A percentile compares a stretch with the other conserved stretches of the same genome.
Evolutionary conservation across 1,140 invertebrate genomes (phyloP).

Genomic region (Drosophila equinoxialis): DNA sequence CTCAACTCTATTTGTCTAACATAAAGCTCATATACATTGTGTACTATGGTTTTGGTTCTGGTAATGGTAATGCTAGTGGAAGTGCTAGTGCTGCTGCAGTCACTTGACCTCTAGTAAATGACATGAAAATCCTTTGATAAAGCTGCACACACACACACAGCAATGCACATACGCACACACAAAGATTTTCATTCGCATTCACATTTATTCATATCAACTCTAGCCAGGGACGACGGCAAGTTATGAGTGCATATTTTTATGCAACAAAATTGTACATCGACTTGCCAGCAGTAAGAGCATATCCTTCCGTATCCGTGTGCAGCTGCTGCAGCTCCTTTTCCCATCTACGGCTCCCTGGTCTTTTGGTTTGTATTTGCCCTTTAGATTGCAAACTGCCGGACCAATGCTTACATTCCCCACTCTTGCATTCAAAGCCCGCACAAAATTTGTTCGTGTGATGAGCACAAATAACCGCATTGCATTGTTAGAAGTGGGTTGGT

Average conservation of each 20-base stretch:
- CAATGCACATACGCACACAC: too few relatives aligned
- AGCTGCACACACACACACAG: constrained; percentile 29
- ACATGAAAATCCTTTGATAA: constrained; percentile 70
- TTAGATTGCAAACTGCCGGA: constrained; percentile 20
- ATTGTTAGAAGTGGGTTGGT: not conserved
- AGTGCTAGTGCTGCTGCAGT: constrained; percentile 17
- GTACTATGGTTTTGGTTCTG: constrained; percentile 11
- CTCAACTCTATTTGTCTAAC: constrained; percentile 9
- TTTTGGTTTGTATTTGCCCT: constrained; percentile 17
- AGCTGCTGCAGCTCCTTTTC: constrained; percentile 3
- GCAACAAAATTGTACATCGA: constrained; percentile 52
- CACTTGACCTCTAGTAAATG: constrained; percentile 68
- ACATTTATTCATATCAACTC: constrained; percentile 66
- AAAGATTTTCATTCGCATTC: not conserved
- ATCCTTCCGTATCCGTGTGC: constrained; percentile 19
- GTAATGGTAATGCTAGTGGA: not conserved
- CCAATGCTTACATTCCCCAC: constrained; percentile 1
- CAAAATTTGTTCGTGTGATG: constrained; percentile 29
- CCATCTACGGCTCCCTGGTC: not conserved
- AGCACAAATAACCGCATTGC: constrained; percentile 36
- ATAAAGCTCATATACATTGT: constrained; percentile 27
- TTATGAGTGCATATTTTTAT: constrained; percentile 66
- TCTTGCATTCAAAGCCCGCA: constrained; percentile 8
- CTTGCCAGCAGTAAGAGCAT: constrained; percentile 20
- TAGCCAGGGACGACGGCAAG: constrained; percentile 40